A percentile compares a stretch with the other conserved stretches of the same genome.
These are phyloP conservation scores for Apeira syringaria DNA, from an alignment of 2,888 invertebrate genomes.

Conservation along the genomic window DNA sequence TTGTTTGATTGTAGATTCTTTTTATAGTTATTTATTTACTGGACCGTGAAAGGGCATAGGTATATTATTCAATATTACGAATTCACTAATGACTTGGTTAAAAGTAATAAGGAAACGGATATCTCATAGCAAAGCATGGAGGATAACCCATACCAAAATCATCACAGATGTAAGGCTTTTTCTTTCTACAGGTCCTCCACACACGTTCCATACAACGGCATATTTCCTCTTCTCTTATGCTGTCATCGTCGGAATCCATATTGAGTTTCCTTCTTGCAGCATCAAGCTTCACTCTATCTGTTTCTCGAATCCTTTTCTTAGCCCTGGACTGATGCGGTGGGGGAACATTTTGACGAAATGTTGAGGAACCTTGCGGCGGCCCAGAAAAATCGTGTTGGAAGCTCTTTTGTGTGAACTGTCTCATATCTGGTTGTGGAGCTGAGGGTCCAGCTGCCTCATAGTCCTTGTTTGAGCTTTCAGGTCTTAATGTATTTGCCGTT, in stretches of 20 bases:
- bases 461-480: constrained; percentile 4
- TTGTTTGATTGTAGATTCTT: no score
- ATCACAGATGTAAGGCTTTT: constrained; percentile 22
- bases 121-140: constrained; percentile 30
- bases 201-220: constrained; percentile 37
- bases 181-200: constrained; percentile 22
- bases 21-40: no score
- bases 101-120: constrained; percentile 34
- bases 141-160: constrained; percentile 24
- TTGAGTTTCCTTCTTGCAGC: constrained; percentile 28
- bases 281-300: constrained; percentile 17
- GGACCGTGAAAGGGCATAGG: no score
- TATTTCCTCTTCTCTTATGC: constrained; percentile 26
- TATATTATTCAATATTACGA: no score
- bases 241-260: constrained; percentile 39
- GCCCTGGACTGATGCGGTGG: constrained; percentile 9
- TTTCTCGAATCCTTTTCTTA: constrained; percentile 26
- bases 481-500: neutral
- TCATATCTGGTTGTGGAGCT: neutral
- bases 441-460: neutral
- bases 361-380: constrained; percentile 33
- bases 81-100: constrained; percentile 6
- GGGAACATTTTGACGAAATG: constrained; percentile 27
- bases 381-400: neutral
- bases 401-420: constrained; percentile 1